These are phyloP conservation scores for Rhingia campestris DNA, from an alignment of 2,888 invertebrate species.

Conservation along the genomic window DNA sequence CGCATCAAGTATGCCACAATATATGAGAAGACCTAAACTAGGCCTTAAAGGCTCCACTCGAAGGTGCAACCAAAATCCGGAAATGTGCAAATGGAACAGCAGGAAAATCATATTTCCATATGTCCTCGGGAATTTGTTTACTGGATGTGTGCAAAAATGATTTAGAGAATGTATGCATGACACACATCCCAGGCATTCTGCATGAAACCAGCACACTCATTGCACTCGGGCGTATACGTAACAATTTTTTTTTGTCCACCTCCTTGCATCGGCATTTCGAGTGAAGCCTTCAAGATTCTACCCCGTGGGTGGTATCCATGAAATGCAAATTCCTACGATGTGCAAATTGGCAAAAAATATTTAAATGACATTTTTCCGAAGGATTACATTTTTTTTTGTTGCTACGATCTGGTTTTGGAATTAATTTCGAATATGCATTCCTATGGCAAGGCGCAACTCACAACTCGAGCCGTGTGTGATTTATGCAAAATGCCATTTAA, in stretches of 20 bases:
- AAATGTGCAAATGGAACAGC: not conserved
- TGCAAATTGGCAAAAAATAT: slow-evolving; percentile 55
- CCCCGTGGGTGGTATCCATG: slow-evolving; percentile 22
- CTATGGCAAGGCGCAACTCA: slow-evolving; percentile 11
- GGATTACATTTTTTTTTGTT: slow-evolving; percentile 10
- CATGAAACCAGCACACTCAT: slow-evolving; percentile 5
- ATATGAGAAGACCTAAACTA: no score
- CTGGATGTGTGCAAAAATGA: slow-evolving; percentile 20
- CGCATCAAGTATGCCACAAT: no score
- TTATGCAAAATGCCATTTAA: slow-evolving; percentile 67
- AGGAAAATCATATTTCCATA: slow-evolving; percentile 51
- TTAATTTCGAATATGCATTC: slow-evolving; percentile 49
- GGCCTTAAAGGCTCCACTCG: no score
- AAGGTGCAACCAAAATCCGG: no score
- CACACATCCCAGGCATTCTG: slow-evolving; percentile 1
- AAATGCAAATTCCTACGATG: slow-evolving; percentile 63
- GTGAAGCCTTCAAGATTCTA: slow-evolving; percentile 26
- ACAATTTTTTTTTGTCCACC: not conserved
- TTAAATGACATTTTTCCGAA: slow-evolving; percentile 50
- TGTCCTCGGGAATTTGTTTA: slow-evolving; percentile 49
- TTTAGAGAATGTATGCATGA: slow-evolving; percentile 9
- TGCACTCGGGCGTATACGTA: slow-evolving; percentile 6
- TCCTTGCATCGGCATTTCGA: not conserved
- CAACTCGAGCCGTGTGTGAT: slow-evolving; percentile 47
- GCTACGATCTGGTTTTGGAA: slow-evolving; percentile 17